These are phyloP conservation scores for Anisognathus igniventris DNA, from an alignment of 2,797 vertebrate species.

Conservation along the genomic window DNA sequence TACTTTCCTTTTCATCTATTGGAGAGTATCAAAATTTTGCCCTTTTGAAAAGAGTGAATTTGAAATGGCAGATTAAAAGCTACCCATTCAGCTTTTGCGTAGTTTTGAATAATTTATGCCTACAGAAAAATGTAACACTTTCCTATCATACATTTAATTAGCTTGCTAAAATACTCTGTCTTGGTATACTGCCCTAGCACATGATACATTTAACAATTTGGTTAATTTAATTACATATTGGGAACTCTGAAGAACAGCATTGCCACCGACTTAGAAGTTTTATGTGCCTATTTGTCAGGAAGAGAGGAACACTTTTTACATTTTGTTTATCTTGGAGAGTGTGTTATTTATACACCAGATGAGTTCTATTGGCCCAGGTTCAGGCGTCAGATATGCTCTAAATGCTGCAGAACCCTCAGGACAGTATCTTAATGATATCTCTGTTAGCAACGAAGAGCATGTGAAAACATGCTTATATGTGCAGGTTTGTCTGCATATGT, in stretches of 20 bases:
- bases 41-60: not conserved
- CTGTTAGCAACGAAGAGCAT: not conserved
- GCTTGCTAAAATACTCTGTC: not conserved
- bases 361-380: not conserved
- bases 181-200: not conserved
- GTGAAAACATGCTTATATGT: not conserved
- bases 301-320: not conserved
- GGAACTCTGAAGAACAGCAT: not conserved
- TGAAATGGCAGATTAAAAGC: constrained; percentile 3
- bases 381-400: not conserved
- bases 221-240: not conserved
- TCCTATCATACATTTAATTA: not conserved
- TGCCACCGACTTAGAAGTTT: not conserved
- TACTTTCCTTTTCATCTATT: not conserved
- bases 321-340: not conserved
- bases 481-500: not conserved
- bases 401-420: not conserved
- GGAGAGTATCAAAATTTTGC: not conserved
- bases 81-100: not conserved
- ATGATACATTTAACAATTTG: not conserved
- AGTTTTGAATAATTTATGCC: not conserved
- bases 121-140: not conserved
- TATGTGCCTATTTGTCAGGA: not conserved
- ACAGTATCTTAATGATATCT: not conserved
- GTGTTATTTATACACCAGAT: not conserved